Conservation (phyloP, 2,113 vertebrate genomes). For the Calidris pugnax region DNA sequence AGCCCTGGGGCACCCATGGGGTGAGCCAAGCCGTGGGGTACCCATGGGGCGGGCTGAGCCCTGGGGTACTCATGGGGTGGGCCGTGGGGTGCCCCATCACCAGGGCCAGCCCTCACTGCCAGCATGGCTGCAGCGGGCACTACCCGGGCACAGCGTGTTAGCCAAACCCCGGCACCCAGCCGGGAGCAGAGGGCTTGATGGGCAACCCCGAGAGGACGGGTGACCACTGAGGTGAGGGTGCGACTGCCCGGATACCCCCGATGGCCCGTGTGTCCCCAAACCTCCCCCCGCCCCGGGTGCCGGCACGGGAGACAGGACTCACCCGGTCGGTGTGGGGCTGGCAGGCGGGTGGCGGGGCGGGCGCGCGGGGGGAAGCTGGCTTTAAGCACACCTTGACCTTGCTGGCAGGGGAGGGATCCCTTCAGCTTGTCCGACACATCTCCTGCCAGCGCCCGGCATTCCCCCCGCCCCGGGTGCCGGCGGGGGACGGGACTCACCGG, state of each 20-base stretch:
- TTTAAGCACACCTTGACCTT: conserved; percentile 70
- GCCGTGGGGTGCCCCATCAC: background rate
- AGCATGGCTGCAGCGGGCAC: fast-evolving
- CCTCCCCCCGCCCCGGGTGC: fast-evolving
- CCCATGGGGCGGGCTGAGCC: too few relatives aligned
- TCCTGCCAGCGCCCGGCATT: conserved; percentile 75
- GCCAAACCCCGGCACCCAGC: background rate
- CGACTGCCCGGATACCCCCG: fast-evolving
- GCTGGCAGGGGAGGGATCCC: conserved; percentile 66
- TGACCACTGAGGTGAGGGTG: background rate
- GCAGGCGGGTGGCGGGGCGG: background rate
- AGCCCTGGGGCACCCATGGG: too few relatives aligned
- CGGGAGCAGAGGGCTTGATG: fast-evolving
- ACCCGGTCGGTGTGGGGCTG: background rate
- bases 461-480: fast-evolving
- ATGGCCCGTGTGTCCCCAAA: fast-evolving
- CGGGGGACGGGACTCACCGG: background rate
- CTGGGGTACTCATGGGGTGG: too few relatives aligned
- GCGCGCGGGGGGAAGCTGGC: background rate
- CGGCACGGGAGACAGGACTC: fast-evolving
- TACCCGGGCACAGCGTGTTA: fast-evolving
- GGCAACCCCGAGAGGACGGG: fast-evolving
- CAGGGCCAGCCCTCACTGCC: fast-evolving
- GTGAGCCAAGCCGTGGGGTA: too few relatives aligned
- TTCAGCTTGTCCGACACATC: conserved; percentile 74